phyloP scores from a whole-genome alignment of 2,113 vertebrate species.

The Saimiri boliviensis region DNA sequence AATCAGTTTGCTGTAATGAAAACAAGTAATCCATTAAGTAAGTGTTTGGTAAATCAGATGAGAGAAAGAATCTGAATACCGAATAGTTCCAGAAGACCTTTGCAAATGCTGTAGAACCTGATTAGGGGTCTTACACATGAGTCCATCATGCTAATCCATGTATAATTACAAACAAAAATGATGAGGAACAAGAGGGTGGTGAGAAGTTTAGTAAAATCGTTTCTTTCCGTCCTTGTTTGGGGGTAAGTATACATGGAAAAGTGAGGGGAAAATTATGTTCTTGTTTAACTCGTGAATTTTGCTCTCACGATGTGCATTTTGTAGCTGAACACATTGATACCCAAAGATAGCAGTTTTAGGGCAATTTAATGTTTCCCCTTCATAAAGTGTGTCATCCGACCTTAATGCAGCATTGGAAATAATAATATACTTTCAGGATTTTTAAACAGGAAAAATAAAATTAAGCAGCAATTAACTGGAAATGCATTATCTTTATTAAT shows the following conservation, averaged over 20 bases:
- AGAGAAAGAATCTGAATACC: not conserved
- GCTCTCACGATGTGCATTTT: not conserved
- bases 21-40: not conserved
- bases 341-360: not conserved
- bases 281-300: not conserved
- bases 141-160: not conserved
- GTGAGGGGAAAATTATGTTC: not conserved
- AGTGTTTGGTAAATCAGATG: not conserved
- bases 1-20: not conserved
- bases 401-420: not conserved
- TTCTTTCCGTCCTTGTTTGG: not conserved
- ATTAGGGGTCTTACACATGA: not conserved
- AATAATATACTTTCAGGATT: conserved; percentile 40
- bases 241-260: not conserved
- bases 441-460: conserved; percentile 49
- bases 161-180: not conserved
- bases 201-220: not conserved
- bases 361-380: conserved; percentile 34
- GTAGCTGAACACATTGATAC: conserved; percentile 2
- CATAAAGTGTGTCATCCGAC: not conserved
- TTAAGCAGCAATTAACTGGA: conserved; percentile 51
- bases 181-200: not conserved
- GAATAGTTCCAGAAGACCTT: not conserved
- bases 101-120: not conserved
- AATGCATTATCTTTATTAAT: conserved; percentile 49